A percentile compares a stretch with the other conserved stretches of the same genome.
Conservation (phyloP, 2,797 vertebrate genomes). For the Poeciliopsis gracilis region DNA sequence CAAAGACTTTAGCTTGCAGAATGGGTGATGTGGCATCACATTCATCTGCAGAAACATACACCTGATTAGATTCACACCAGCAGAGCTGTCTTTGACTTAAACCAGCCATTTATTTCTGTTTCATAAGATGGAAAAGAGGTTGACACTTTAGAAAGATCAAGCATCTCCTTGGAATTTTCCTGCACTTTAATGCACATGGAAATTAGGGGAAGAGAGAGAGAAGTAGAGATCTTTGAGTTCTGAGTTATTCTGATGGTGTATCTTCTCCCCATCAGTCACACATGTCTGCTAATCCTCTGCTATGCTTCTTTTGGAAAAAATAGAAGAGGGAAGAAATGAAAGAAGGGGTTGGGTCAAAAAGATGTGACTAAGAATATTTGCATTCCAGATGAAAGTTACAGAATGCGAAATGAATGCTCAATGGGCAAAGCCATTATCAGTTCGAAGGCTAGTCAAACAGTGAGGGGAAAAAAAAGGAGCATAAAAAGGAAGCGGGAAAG, state of each 20-base stretch:
- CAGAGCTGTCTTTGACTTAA: slow-evolving; percentile 62
- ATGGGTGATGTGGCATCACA: slow-evolving; percentile 66
- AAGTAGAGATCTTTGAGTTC: slow-evolving; percentile 49
- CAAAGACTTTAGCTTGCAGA: slow-evolving; percentile 53
- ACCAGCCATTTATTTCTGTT: slow-evolving; percentile 67
- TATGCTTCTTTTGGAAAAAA: slow-evolving; percentile 51
- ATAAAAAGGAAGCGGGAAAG: slow-evolving; percentile 8
- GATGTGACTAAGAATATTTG: slow-evolving; percentile 74
- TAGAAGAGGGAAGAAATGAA: slow-evolving; percentile 19
- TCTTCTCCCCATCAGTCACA: slow-evolving; percentile 79
- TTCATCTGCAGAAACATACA: slow-evolving; percentile 53
- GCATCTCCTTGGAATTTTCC: slow-evolving; percentile 6
- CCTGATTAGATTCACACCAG: slow-evolving; percentile 68
- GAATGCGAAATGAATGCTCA: slow-evolving; percentile 64
- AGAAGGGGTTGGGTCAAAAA: slow-evolving; percentile 52
- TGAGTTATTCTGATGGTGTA: slow-evolving; percentile 79
- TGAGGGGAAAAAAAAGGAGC: not conserved
- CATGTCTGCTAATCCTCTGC: slow-evolving; percentile 77
- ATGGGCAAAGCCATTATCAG: slow-evolving; percentile 64
- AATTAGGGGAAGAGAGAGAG: slow-evolving; percentile 37
- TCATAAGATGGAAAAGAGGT: slow-evolving; percentile 52
- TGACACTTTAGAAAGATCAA: slow-evolving; percentile 62
- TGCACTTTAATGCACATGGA: slow-evolving; percentile 49
- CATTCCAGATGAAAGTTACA: slow-evolving; percentile 65
- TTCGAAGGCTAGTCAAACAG: slow-evolving; percentile 42